Conservation (phyloP, 2,888 invertebrate species). For the Pseudoips prasinana region DNA sequence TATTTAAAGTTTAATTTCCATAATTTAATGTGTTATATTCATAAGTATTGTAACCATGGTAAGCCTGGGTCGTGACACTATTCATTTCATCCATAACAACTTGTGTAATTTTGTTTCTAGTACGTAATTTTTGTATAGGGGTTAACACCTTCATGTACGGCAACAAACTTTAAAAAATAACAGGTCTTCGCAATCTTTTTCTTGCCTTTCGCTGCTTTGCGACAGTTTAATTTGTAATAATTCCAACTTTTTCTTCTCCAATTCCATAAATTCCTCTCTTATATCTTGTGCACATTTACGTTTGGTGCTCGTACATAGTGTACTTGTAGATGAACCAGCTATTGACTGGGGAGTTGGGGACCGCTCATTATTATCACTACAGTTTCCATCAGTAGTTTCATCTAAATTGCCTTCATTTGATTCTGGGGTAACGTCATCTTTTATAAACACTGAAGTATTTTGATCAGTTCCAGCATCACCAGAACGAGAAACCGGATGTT, state of each 20-base stretch:
- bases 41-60: constrained; percentile 31
- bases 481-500: constrained; percentile 12
- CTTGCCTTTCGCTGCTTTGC: constrained; percentile 28
- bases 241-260: constrained; percentile 34
- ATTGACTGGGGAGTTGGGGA: constrained; percentile 25
- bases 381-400: constrained; percentile 25
- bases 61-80: constrained; percentile 28
- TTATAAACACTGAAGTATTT: constrained; percentile 24
- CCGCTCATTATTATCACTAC: constrained; percentile 23
- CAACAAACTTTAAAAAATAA: constrained; percentile 34
- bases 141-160: constrained; percentile 33
- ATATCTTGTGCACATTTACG: constrained; percentile 33
- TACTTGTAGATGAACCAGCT: constrained; percentile 30
- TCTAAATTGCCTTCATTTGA: constrained; percentile 26
- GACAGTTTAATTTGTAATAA: constrained; percentile 35
- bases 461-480: constrained; percentile 26
- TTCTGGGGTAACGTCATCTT: constrained; percentile 23
- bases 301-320: constrained; percentile 31
- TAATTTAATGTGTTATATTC: constrained; percentile 30
- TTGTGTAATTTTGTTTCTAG: constrained; percentile 35
- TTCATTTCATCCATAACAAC: constrained; percentile 33
- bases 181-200: constrained; percentile 27
- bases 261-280: constrained; percentile 34
- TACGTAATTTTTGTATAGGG: constrained; percentile 33
- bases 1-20: constrained; percentile 26